Evolutionary conservation across 2,797 vertebrate species (phyloP).

Genomic region (Tauraco hartlaubi): DNA sequence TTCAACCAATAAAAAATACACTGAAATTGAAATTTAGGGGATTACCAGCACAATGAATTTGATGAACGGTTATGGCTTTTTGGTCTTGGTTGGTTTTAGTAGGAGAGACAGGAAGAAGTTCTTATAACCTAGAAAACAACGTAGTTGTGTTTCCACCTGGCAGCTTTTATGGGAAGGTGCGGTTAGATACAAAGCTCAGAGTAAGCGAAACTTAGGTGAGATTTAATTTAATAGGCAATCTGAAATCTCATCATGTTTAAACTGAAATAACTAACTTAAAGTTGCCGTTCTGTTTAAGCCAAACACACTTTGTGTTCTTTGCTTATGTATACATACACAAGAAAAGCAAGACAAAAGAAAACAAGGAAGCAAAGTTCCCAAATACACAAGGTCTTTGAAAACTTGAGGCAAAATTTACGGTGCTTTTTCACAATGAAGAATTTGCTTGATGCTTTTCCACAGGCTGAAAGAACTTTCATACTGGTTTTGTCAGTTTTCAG

Average conservation of each 20-base stretch:
- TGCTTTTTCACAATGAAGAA: not conserved
- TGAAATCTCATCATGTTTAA: not conserved
- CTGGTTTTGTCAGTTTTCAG: not conserved
- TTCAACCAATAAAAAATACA: conserved; percentile 6
- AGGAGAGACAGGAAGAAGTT: not conserved
- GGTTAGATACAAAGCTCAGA: not conserved
- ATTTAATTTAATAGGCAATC: not conserved
- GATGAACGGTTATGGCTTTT: conserved; percentile 9
- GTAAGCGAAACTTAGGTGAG: not conserved
- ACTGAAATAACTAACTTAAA: not conserved
- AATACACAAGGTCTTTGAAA: not conserved
- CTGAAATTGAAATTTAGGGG: not conserved
- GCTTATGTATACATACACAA: not conserved
- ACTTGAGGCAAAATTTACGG: not conserved
- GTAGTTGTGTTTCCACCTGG: not conserved
- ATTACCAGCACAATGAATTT: not conserved
- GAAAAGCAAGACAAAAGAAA: not conserved
- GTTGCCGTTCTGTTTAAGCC: not conserved
- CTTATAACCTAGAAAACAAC: not conserved
- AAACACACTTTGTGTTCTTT: not conserved
- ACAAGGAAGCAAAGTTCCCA: not conserved
- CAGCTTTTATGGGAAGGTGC: not conserved
- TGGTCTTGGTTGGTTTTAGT: not conserved
- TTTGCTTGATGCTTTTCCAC: not conserved
- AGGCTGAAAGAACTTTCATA: not conserved